These are phyloP conservation scores for Leucophenga maculata DNA, from an alignment of 2,888 invertebrate genomes.

Conservation along the genomic window DNA sequence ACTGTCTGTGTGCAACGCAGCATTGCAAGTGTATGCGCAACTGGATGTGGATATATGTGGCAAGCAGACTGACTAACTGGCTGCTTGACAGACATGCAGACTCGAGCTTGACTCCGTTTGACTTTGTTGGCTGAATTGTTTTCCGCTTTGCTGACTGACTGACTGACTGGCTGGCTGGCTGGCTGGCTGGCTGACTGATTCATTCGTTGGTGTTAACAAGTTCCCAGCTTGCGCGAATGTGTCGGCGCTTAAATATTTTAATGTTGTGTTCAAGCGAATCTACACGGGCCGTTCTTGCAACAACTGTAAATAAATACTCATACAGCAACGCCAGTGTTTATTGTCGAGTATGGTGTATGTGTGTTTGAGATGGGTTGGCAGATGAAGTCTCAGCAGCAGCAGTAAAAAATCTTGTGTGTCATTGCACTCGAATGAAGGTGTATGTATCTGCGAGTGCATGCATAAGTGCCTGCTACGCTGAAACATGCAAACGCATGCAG, in stretches of 20 bases:
- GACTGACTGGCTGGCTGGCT: not conserved
- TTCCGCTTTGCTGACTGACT: not conserved
- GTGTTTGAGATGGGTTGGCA: not conserved
- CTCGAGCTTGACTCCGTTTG: too few species aligned
- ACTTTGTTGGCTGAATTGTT: too few species aligned
- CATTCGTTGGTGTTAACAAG: slow-evolving; percentile 27
- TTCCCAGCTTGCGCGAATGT: slow-evolving; percentile 46
- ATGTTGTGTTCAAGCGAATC: slow-evolving; percentile 45
- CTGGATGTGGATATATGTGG: not conserved
- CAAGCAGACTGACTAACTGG: slow-evolving; percentile 1
- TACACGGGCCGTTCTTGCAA: slow-evolving; percentile 23
- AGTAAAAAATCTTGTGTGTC: slow-evolving; percentile 59
- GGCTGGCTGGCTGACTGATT: not conserved
- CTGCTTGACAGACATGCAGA: not conserved
- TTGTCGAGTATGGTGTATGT: not conserved
- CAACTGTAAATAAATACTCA: slow-evolving; percentile 66
- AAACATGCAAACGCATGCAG: not conserved
- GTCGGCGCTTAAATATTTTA: slow-evolving; percentile 62
- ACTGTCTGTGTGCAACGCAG: not conserved
- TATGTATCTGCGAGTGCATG: slow-evolving; percentile 9
- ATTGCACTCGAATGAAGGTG: slow-evolving; percentile 54
- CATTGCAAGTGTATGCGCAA: not conserved
- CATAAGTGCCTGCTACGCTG: not conserved
- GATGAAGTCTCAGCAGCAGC: not conserved
- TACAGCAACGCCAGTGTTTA: slow-evolving; percentile 44